Evolutionary conservation across 2,797 vertebrate species (phyloP), one percentile per base, ranked within the genome.

Genomic region (Chrysocyon brachyurus): DNA sequence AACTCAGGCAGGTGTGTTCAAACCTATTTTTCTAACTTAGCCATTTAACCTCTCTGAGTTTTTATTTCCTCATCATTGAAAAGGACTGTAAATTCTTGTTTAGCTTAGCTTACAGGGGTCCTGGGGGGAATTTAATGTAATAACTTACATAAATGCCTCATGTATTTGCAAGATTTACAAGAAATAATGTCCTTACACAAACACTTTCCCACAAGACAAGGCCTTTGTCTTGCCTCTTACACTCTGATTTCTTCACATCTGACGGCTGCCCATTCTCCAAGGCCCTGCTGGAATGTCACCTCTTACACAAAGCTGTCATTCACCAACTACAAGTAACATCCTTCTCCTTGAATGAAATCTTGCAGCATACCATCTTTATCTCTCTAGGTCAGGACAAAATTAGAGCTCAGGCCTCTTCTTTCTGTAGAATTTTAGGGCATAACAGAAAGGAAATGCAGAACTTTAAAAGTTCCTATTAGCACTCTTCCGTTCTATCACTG

Each of bases 151-250:
- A 49, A 66, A 59, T 54, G 26, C n/a, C 64, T 56, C 12, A 6
- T 16, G 3, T 52, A 54, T 64, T 75, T 75, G 40, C 72, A 75
- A 49, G 15, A 31, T 75, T 56, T 4, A 14, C 70, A 75, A 40
- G 46, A 7, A 40, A 63, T 56, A 24, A 78, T 28, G 1, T 63
- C n/a, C 8, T 12, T 24, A 24, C 12, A 5, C 12, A 0, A 5
- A 31, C 26, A 22, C 15, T 31, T 19, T 49, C 64, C 83, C 79
- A 72, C 0, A 17, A 77, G 26, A 57, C 56, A 33, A 79, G 0
- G 6, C 19, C 19, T 83, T 28, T 40, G 54, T 59, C 61, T 66
- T 77, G 15, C 54, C 40, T 54, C 52, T 31, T 46, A 56, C 6
- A 14, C 19, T 70, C 54, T 36, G 2, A 59, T n/a, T 61, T 46